Evolutionary conservation across 2,113 vertebrate species (phyloP), one percentile per base, ranked within the genome.

Genomic region (Pollachius pollachius): DNA sequence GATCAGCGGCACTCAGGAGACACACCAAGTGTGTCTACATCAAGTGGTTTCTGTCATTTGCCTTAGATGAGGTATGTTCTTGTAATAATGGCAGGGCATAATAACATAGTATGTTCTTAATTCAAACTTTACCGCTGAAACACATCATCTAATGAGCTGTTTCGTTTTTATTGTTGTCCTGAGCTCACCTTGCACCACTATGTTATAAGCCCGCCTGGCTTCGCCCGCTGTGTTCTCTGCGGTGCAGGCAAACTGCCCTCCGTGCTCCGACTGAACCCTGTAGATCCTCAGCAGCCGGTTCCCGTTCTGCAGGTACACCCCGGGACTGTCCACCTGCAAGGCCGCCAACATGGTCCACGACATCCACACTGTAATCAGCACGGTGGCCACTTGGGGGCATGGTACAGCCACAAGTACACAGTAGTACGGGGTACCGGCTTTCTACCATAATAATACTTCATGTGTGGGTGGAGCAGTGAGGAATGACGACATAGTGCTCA

Each of bases 131-230:
- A 48, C 7, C 8, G 9, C 41, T 48, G 9, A 9, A 12, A 48
- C 41, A 48, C 41, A 9, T 48, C 9, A 13, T 7, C 11, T 9
- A 13, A 48, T 9, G 1, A 48, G 41, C 2, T 41, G 37, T 41
- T 41, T 48, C 12, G 8, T 48, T 12, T 48, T 48, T 48, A 66
- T 21, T 56, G 62, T 15, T 67, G 41, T 17, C 52, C 56, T 67
- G 52, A 52, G 69, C 89, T 91, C 86, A 95, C 95, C 87, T 81
- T 95, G 91, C 70, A 96, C 94, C 0, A 91, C 82, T 19, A 96
- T 89, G 57, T 79, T 60, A 25, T 93, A 93, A 70, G 90, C 79
- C 66, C 85, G 91, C 37, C 70, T 88, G 11, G 86, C 83, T 0
- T 89, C 83, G 18, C 95, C 95, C 0, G 92, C 94, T 3, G 84